Conservation (phyloP, 2,797 vertebrate species). For the Loriculus beryllinus region DNA sequence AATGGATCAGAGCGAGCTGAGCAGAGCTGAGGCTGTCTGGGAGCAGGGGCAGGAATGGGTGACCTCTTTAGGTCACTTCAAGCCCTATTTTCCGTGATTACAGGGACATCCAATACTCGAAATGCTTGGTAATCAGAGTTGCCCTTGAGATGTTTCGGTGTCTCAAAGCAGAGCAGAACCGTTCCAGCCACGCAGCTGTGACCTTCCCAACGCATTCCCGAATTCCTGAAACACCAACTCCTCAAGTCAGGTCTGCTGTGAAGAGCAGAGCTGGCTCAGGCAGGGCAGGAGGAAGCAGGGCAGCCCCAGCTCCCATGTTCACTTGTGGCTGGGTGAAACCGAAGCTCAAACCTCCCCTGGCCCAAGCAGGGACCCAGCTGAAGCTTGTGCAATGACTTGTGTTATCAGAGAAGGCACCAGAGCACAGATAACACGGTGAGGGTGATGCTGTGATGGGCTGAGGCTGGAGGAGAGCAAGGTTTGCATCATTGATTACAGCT, state of each 20-base stretch:
- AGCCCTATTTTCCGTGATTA: background rate
- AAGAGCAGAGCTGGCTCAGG: background rate
- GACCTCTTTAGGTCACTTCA: background rate
- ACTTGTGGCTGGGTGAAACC: background rate
- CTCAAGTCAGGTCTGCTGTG: background rate
- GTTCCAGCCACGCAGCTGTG: background rate
- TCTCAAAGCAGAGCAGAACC: background rate
- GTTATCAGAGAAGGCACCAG: background rate
- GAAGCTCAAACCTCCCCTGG: background rate
- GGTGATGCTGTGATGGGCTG: background rate
- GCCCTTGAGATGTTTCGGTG: background rate
- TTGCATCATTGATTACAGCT: fast-evolving
- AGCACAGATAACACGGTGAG: fast-evolving
- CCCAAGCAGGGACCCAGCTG: background rate
- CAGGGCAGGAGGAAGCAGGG: background rate
- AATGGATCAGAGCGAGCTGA: fast-evolving
- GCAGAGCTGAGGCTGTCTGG: background rate
- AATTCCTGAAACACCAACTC: background rate
- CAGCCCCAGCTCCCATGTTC: background rate
- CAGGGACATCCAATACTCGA: background rate
- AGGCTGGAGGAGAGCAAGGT: background rate
- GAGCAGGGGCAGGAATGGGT: background rate
- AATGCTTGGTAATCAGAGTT: background rate
- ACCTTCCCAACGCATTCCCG: background rate
- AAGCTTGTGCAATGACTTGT: background rate